These are phyloP conservation scores for Myopa tessellatipennis DNA, from an alignment of 2,888 invertebrate genomes.

Conservation along the genomic window DNA sequence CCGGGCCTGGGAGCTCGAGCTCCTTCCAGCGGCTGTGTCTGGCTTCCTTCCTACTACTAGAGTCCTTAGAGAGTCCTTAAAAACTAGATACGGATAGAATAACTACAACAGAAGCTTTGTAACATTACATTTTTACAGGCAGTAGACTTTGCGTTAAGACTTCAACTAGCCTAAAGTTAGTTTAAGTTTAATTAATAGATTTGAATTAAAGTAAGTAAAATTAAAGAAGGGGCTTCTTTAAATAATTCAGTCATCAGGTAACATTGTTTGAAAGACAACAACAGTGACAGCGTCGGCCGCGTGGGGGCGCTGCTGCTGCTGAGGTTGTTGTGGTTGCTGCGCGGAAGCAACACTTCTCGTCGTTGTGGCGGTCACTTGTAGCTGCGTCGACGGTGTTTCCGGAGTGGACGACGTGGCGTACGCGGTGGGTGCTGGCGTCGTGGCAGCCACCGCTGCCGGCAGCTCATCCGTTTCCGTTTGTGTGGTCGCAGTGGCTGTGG, in stretches of 20 bases:
- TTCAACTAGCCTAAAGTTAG: not conserved
- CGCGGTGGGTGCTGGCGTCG: conserved; percentile 41
- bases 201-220: conserved; percentile 18
- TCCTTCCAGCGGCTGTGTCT: not conserved
- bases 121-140: conserved; percentile 21
- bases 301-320: conserved; percentile 32
- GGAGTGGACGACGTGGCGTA: conserved; percentile 43
- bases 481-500: conserved; percentile 60
- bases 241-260: conserved; percentile 69
- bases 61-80: not conserved
- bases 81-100: not conserved
- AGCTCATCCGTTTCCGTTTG: conserved; percentile 66
- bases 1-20: not conserved
- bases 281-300: conserved; percentile 67
- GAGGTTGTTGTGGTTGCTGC: conserved; percentile 33
- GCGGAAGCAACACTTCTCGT: conserved; percentile 32
- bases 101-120: conserved; percentile 10
- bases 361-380: conserved; percentile 44
- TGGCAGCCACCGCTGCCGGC: conserved; percentile 41
- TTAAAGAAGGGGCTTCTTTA: conserved; percentile 47
- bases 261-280: conserved; percentile 70
- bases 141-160: conserved; percentile 7
- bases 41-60: not conserved
- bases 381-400: conserved; percentile 43
- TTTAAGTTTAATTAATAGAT: not conserved